phyloP scores from a whole-genome alignment of 2,797 vertebrate species.

The Notoglanidium macrostoma region DNA sequence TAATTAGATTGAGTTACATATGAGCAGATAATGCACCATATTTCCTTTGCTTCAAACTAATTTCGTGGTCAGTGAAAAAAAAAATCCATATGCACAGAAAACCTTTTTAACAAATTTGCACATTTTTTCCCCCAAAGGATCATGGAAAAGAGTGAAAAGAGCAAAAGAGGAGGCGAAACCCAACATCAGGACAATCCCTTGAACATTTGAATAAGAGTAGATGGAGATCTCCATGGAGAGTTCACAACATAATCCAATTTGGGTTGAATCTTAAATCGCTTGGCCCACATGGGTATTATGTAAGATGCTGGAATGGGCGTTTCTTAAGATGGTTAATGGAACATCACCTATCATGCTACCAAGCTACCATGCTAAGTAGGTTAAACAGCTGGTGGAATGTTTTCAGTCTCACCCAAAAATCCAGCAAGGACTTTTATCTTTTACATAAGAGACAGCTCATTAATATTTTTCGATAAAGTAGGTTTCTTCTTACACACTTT shows the following conservation, averaged over 20 bases:
- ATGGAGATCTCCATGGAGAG: constrained; percentile 27
- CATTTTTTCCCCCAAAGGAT: not conserved
- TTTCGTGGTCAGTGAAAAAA: not conserved
- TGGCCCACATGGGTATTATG: constrained; percentile 26
- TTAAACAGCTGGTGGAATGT: constrained; percentile 11
- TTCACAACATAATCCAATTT: constrained; percentile 47
- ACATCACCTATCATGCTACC: constrained; percentile 8
- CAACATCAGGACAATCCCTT: constrained; percentile 6
- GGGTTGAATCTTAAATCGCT: constrained; percentile 28
- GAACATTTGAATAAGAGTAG: constrained; percentile 22
- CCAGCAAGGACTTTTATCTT: not conserved
- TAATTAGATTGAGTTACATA: not conserved
- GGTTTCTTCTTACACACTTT: constrained; percentile 12
- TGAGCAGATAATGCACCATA: not conserved
- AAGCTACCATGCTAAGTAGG: not conserved
- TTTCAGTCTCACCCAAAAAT: not conserved
- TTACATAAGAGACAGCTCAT: not conserved
- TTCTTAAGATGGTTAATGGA: constrained; percentile 19
- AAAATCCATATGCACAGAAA: not conserved
- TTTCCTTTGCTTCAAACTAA: constrained; percentile 4
- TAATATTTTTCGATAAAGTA: constrained; percentile 3
- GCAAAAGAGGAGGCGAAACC: not conserved
- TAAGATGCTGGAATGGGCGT: constrained; percentile 10
- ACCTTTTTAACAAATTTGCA: not conserved
- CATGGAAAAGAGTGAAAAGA: not conserved